A percentile compares a stretch with the other conserved stretches of the same genome.
These are phyloP conservation scores for Napeogenes inachia DNA, from an alignment of 2,888 invertebrate species.

Conservation along the genomic window DNA sequence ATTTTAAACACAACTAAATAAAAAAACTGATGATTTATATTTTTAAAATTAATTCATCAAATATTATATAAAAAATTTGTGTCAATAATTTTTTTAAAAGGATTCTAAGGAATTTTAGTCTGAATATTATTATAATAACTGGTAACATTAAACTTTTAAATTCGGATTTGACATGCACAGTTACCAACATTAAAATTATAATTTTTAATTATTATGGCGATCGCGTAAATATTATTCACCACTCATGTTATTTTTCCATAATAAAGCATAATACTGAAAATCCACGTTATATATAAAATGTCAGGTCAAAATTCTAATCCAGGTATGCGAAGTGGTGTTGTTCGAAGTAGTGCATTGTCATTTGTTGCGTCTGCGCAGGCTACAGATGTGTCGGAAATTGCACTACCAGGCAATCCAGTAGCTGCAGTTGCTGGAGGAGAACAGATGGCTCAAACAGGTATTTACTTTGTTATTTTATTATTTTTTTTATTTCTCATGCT, in stretches of 20 bases:
- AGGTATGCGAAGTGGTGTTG: slow-evolving; percentile 47
- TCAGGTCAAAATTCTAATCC: slow-evolving; percentile 40
- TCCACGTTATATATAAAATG: slow-evolving; percentile 35
- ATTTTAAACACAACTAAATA: no score
- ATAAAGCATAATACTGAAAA: slow-evolving; percentile 2
- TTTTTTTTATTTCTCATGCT: no score
- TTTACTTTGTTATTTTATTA: slow-evolving; percentile 1
- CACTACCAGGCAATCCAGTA: not conserved
- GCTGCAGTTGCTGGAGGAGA: slow-evolving; percentile 30
- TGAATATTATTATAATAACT: not conserved
- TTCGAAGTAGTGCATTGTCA: slow-evolving; percentile 59
- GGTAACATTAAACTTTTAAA: not conserved
- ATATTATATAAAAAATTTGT: no score
- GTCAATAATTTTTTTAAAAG: no score
- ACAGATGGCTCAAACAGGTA: slow-evolving; percentile 45
- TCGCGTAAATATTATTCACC: slow-evolving; percentile 14
- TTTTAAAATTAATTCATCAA: no score
- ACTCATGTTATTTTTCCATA: not conserved
- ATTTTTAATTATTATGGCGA: slow-evolving; percentile 15
- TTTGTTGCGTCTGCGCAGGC: slow-evolving; percentile 62
- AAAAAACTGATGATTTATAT: no score
- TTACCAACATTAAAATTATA: slow-evolving; percentile 5
- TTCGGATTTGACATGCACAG: slow-evolving; percentile 10
- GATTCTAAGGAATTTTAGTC: not conserved
- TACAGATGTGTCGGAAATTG: slow-evolving; percentile 21